Evolutionary conservation across 2,888 invertebrate species (phyloP), one percentile per base, ranked within the genome.

Genomic region (Scaeva pyrastri): DNA sequence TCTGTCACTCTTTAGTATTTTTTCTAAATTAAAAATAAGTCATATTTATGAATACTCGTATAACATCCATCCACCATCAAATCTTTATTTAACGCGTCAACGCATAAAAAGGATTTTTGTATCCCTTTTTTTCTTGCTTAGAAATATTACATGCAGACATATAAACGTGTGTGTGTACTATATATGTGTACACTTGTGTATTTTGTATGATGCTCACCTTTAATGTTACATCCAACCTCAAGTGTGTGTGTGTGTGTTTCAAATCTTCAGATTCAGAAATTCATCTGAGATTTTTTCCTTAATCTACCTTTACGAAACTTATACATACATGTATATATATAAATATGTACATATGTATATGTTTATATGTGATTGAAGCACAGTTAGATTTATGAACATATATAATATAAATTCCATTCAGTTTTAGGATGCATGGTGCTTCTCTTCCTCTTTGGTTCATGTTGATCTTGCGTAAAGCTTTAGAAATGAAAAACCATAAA

Each of bases 381-480:
- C 16, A 50, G 14, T 50, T 10, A 50, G 64, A 26, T 26, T 43
- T 21, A 68, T 31, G 23, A 31, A 52, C 10, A 36, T 10, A 16
- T 0, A 45, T 12, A 36, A 41, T 19, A 66, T n/a, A 16, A 62
- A 45, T 62, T 39, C 52, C 11, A 41, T 60, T 43, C 60, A 62
- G 14, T 79, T 39, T 48, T 31, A 62, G 41, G 66, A 71, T 80
- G 84, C 75, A 80, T 52, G 26, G 36, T 68, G 39, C 39, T 64
- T 60, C 14, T 60, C 14, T 11, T 19, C 7, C 3, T 72, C 39
- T 60, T 8, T n/a, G 71, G 72, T 75, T 72, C 62, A 56, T 82
- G 82, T 82, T 86, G 70, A 86, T 78, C 74, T 82, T 86, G 82
- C 86, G 58, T 74, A 73, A 56, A 83, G 70, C 73, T 70, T 58